These are phyloP conservation scores for Theretra japonica DNA, from an alignment of 2,888 invertebrate species.

Conservation along the genomic window DNA sequence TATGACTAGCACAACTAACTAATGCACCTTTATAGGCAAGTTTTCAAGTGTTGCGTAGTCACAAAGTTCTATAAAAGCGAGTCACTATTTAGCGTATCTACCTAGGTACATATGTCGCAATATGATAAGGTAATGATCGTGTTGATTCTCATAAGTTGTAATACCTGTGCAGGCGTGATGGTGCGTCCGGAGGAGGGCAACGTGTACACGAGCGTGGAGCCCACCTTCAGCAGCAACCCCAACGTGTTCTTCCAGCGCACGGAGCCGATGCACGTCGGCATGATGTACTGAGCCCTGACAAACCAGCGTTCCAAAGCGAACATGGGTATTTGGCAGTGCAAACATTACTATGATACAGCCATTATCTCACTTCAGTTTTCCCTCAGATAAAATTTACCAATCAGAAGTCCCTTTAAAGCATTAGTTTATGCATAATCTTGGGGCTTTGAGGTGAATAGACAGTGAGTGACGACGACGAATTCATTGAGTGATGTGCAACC, in stretches of 20 bases:
- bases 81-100: no score
- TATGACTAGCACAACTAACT: constrained; percentile 38
- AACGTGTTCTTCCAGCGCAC: constrained; percentile 95
- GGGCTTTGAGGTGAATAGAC: background rate
- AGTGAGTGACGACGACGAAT: background rate
- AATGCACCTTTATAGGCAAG: background rate
- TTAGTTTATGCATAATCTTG: background rate
- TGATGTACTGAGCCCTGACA: constrained; percentile 92
- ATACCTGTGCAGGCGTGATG: constrained; percentile 86
- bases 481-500: background rate
- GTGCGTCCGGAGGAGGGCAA: constrained; percentile 92
- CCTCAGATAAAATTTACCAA: background rate
- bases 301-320: constrained; percentile 79
- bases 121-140: background rate
- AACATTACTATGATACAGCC: constrained; percentile 18
- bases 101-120: no score
- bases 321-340: constrained; percentile 79
- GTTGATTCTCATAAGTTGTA: constrained; percentile 33
- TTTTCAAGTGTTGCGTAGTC: background rate
- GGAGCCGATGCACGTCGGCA: constrained; percentile 92
- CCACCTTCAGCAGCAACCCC: constrained; percentile 94
- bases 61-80: background rate
- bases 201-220: constrained; percentile 93
- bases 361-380: constrained; percentile 2
- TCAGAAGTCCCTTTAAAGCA: background rate